Evolutionary conservation across 2,113 vertebrate species (phyloP), one percentile per base, ranked within the genome.

Genomic region (Crypturellus undulatus): DNA sequence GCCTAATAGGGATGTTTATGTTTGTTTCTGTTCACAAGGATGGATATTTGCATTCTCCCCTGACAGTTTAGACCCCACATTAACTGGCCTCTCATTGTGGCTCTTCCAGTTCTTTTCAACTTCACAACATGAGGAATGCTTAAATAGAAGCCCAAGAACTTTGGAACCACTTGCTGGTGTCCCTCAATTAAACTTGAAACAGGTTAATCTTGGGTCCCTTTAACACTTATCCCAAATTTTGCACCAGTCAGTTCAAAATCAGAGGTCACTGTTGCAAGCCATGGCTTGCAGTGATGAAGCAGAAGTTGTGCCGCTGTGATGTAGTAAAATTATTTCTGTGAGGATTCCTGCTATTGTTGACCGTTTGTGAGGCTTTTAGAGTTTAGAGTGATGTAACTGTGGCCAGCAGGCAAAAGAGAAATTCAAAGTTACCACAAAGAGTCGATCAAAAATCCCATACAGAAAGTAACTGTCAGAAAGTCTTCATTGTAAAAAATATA

Each of bases 141-240:
- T 28, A 12, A 75, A 32, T 32, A 34, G 42, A 59, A 49, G 71
- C 3, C 9, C 21, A 21, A 54, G 40, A 40, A 26, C 5, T 59
- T 13, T 30, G 34, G 15, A 22, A 38, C 10, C 36, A 17, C 58
- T 71, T 20, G 6, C 18, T 24, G 36, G 15, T 63, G 67, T 16
- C 12, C 28, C 15, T 63, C 67, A 49, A 45, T 0, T 36, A 49
- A 42, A n/a, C 26, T 72, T 0, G 0, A n/a, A 16, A 5, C 2
- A 60, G 28, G 1, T 19, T 8, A 49, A 49, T 18, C 28, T 89
- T 54, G 49, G 19, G 11, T 51, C 5, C 91, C 14, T 51, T 73
- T 38, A 90, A 6, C 10, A 13, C 32, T 94, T 25, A 51, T 14
- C 22, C 25, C 76, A 54, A 80, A 47, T 7, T 10, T 3, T 14